Evolutionary conservation across 2,113 vertebrate genomes (phyloP).

Genomic region (Galemys pyrenaicus): DNA sequence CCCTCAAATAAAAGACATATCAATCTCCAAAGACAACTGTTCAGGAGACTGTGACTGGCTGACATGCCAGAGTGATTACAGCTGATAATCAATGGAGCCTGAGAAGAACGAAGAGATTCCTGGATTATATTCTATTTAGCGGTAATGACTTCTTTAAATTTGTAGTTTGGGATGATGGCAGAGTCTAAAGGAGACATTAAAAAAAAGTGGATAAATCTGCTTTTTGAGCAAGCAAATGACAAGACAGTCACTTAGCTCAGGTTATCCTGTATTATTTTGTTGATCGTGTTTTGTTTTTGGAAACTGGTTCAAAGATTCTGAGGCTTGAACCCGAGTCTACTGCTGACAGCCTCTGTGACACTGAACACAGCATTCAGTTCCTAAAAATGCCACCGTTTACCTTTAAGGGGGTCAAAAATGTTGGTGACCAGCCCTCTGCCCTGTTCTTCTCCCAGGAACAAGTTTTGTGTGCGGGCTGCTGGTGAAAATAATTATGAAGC

Average conservation of each 20-base stretch:
- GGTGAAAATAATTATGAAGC: neutral
- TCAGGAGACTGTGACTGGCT: neutral
- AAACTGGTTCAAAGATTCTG: slow-evolving; percentile 6
- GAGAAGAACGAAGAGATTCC: neutral
- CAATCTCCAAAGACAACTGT: neutral
- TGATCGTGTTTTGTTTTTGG: neutral
- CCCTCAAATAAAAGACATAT: slow-evolving; percentile 37
- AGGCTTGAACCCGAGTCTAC: neutral
- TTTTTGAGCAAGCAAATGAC: neutral
- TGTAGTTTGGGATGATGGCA: neutral
- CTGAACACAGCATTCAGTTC: neutral
- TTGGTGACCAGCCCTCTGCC: neutral
- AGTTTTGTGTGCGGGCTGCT: neutral
- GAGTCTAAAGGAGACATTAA: neutral
- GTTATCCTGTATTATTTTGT: neutral
- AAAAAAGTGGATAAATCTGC: neutral
- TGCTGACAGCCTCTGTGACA: neutral
- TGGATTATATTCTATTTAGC: neutral
- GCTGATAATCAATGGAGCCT: neutral
- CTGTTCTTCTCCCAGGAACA: neutral
- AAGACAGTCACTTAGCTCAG: neutral
- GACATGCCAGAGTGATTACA: neutral
- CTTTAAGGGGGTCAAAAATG: slow-evolving; percentile 30
- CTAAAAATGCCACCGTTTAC: neutral
- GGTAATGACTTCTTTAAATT: neutral